Conservation (phyloP, 1,140 invertebrate species). For the Samia ricini region DNA sequence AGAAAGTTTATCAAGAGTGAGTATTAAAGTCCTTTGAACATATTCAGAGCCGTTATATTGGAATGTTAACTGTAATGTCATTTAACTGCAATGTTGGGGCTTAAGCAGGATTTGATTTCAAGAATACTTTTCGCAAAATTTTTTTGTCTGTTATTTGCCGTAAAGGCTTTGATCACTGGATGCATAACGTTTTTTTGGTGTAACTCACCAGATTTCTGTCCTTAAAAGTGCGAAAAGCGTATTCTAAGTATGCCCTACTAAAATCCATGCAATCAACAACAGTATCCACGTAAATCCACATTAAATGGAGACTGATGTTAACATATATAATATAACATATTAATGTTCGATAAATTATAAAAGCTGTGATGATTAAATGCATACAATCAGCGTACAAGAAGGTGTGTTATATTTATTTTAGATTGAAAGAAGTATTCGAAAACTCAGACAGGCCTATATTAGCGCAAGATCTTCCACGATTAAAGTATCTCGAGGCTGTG, state of each 20-base stretch:
- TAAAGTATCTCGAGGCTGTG: conserved; percentile 80
- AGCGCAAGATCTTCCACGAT: conserved; percentile 74
- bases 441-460: conserved; percentile 24
- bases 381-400: background rate
- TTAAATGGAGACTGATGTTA: background rate
- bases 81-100: background rate
- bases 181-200: no score
- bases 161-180: background rate
- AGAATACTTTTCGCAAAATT: background rate
- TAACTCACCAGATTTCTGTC: background rate
- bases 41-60: background rate
- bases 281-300: background rate
- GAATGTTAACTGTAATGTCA: background rate
- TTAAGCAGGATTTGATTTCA: background rate
- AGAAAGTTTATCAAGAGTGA: conserved; percentile 36
- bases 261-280: no score
- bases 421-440: conserved; percentile 33
- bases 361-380: background rate
- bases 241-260: background rate
- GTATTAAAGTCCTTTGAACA: conserved; percentile 11
- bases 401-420: conserved; percentile 8
- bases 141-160: background rate
- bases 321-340: no score
- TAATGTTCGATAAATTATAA: background rate
- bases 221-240: background rate